Percentiles rank a stretch among this genome's conserved stretches.
Evolutionary conservation across 2,888 invertebrate species (phyloP).

Genomic region (Danaus chrysippus): DNA sequence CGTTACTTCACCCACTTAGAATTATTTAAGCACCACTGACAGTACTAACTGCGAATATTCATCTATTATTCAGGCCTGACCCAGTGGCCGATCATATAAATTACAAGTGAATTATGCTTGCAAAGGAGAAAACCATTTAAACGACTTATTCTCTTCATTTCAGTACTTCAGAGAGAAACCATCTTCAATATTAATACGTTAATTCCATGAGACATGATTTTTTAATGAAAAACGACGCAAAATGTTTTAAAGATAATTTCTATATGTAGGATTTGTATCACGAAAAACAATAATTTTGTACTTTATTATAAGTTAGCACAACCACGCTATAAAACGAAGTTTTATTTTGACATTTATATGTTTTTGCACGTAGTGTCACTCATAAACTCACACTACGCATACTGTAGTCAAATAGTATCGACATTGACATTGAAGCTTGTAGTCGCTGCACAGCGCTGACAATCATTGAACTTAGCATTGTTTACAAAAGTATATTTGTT

Average conservation of each 20-base stretch:
- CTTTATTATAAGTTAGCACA: too few relatives aligned
- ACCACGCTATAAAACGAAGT: too few relatives aligned
- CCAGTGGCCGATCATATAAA: conserved; percentile 14
- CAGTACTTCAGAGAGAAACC: not conserved
- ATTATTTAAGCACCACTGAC: conserved; percentile 25
- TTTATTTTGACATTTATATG: too few relatives aligned
- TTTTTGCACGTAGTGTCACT: too few relatives aligned
- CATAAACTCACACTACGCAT: too few relatives aligned
- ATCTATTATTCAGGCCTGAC: conserved; percentile 15
- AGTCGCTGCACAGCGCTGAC: conserved; percentile 25
- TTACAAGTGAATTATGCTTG: conserved; percentile 8
- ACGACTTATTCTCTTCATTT: conserved; percentile 16
- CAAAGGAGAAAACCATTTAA: conserved; percentile 20
- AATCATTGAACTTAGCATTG: conserved; percentile 57
- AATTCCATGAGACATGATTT: too few relatives aligned
- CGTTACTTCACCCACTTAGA: conserved; percentile 67
- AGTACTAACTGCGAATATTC: conserved; percentile 19
- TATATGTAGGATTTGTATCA: too few relatives aligned
- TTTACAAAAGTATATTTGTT: conserved; percentile 9
- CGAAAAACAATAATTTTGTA: too few relatives aligned
- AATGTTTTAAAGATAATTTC: too few relatives aligned
- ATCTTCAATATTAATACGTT: too few relatives aligned
- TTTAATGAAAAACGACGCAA: too few relatives aligned
- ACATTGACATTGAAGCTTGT: conserved; percentile 66
- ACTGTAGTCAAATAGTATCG: conserved; percentile 45